A percentile compares a stretch with the other conserved stretches of the same genome.
These are phyloP conservation scores for Intellagama lesueurii DNA, from an alignment of 2,797 vertebrate species.

Conservation along the genomic window DNA sequence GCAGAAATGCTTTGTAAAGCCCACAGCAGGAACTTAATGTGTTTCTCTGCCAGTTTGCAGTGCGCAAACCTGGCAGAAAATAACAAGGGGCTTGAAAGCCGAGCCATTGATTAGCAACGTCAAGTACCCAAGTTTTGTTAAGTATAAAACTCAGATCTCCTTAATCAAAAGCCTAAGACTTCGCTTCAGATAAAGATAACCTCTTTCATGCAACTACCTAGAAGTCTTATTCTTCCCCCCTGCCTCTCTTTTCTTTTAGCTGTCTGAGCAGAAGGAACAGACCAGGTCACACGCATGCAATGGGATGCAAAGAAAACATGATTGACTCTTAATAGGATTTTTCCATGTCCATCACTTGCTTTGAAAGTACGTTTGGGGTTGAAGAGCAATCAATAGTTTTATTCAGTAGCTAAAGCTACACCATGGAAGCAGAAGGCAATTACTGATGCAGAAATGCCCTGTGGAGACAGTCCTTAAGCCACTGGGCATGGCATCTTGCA, in stretches of 20 bases:
- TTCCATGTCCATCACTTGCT: neutral
- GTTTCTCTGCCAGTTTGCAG: neutral
- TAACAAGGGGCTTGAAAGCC: neutral
- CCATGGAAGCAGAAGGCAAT: neutral
- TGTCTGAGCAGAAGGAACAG: neutral
- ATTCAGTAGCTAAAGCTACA: neutral
- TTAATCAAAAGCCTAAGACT: neutral
- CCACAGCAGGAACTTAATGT: fast-evolving
- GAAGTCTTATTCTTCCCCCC: no score
- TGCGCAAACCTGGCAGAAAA: neutral
- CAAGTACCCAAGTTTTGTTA: neutral
- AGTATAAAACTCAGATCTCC: neutral
- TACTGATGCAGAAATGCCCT: neutral
- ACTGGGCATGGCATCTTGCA: neutral
- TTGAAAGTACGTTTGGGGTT: neutral
- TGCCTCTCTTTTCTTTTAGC: neutral
- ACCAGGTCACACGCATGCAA: neutral
- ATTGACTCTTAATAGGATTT: neutral
- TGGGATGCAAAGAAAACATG: neutral
- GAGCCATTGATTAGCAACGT: neutral
- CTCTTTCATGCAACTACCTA: neutral
- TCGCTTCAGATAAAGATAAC: neutral
- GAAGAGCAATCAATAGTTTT: neutral
- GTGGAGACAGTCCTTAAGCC: neutral
- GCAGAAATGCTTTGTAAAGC: neutral